Evolutionary conservation across 2,113 vertebrate genomes (phyloP).

Genomic region (Lampris incognitus): DNA sequence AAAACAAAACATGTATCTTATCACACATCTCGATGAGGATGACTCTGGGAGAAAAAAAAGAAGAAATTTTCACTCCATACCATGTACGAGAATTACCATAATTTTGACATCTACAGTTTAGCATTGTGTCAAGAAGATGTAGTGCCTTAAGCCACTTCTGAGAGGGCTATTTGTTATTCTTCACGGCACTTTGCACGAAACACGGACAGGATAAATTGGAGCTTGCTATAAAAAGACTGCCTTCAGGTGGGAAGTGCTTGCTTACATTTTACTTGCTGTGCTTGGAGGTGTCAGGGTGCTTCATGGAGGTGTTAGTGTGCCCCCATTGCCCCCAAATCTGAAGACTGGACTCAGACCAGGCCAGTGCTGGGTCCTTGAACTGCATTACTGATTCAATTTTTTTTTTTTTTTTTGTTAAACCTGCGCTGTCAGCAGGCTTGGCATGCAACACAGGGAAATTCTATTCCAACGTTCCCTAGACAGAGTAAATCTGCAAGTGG

Average conservation of each 20-base stretch:
- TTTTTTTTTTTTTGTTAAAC: no score
- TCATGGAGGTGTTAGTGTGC: neutral
- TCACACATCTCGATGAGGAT: conserved; percentile 7
- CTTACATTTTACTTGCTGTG: neutral
- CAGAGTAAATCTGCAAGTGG: no score
- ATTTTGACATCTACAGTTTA: conserved; percentile 63
- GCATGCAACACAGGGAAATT: no score
- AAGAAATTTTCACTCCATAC: conserved; percentile 3
- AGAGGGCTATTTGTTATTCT: conserved; percentile 69
- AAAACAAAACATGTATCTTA: conserved; percentile 9
- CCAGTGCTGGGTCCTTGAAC: no score
- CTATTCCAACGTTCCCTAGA: no score
- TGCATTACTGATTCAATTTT: no score
- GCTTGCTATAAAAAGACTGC: conserved; percentile 25
- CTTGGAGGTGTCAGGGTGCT: neutral
- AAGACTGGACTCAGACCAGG: no score
- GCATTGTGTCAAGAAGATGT: conserved; percentile 67
- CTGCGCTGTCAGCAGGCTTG: no score
- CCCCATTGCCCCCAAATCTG: no score
- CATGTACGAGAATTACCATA: conserved; percentile 51
- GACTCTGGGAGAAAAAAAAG: neutral
- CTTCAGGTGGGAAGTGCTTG: conserved; percentile 26
- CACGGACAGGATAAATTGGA: conserved; percentile 46
- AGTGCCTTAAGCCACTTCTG: conserved; percentile 43
- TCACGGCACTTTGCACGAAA: conserved; percentile 37